Conservation (phyloP, 2,888 invertebrate genomes). For the Conchocele bisecta region DNA sequence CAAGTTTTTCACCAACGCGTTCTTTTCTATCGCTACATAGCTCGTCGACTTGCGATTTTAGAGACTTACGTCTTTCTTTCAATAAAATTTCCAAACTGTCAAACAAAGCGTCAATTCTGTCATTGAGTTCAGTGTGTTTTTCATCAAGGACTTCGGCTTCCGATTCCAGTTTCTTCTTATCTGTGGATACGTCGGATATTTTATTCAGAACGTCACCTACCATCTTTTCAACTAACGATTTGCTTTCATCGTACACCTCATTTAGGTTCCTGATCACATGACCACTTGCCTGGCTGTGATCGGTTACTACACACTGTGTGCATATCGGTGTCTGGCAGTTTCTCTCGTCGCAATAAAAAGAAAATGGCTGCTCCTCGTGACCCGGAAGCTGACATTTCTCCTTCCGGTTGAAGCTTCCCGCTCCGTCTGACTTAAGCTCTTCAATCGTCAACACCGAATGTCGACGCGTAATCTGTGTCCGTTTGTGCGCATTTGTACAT, state of each 20-base stretch:
- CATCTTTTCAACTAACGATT: conserved; percentile 54
- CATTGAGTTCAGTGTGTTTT: conserved; percentile 43
- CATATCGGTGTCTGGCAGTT: conserved; percentile 62
- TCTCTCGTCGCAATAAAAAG: conserved; percentile 61
- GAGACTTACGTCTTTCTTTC: conserved; percentile 51
- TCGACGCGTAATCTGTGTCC: conserved; percentile 63
- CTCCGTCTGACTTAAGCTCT: conserved; percentile 56
- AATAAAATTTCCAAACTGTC: conserved; percentile 48
- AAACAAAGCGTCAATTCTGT: conserved; percentile 59
- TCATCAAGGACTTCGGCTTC: conserved; percentile 46
- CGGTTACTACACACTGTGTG: conserved; percentile 63
- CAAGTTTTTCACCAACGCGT: conserved; percentile 40
- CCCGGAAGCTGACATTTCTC: conserved; percentile 61
- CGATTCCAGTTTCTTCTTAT: conserved; percentile 50
- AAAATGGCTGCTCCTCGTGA: conserved; percentile 64
- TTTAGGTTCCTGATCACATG: conserved; percentile 59
- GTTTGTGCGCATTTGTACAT: conserved; percentile 63
- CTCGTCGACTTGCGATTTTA: conserved; percentile 59
- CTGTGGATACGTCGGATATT: conserved; percentile 58
- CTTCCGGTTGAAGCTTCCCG: conserved; percentile 60
- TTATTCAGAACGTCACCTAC: conserved; percentile 59
- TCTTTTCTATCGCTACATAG: conserved; percentile 52
- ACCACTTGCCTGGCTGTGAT: conserved; percentile 60
- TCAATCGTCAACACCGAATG: conserved; percentile 56
- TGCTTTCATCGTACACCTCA: conserved; percentile 63